These are phyloP conservation scores for Plemyria rubiginata DNA, from an alignment of 2,888 invertebrate genomes.

Conservation along the genomic window DNA sequence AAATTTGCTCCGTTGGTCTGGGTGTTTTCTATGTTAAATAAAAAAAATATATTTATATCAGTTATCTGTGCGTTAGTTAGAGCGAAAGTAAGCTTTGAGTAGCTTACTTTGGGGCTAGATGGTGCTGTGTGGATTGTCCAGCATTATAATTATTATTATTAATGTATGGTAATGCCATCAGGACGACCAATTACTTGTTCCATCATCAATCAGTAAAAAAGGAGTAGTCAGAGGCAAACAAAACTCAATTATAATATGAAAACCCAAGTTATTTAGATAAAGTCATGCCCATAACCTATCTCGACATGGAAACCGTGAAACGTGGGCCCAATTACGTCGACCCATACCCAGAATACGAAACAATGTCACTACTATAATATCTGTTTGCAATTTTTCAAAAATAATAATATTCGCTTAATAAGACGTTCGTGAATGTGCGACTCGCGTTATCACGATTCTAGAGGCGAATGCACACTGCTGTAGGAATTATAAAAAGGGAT, in stretches of 20 bases:
- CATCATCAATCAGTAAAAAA: no score
- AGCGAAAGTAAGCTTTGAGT: no score
- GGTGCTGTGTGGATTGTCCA: no score
- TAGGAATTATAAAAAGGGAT: neutral
- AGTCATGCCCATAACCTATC: conserved; percentile 42
- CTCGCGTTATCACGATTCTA: conserved; percentile 44
- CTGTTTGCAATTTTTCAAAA: conserved; percentile 56
- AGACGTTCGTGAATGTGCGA: conserved; percentile 48
- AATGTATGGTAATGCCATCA: no score
- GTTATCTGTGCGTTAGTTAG: no score
- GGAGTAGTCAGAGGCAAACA: no score
- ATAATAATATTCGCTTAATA: conserved; percentile 60
- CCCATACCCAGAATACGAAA: conserved; percentile 37
- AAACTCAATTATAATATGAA: neutral
- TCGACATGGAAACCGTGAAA: conserved; percentile 39
- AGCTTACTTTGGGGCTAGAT: no score
- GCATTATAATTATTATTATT: no score
- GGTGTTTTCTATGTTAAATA: no score
- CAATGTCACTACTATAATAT: conserved; percentile 42
- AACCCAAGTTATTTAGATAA: conserved; percentile 3
- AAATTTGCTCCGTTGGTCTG: no score
- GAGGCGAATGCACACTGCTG: conserved; percentile 43
- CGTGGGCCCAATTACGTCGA: conserved; percentile 41
- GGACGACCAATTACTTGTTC: no score
- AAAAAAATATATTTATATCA: no score